A percentile compares a stretch with the other conserved stretches of the same genome.
phyloP scores from a whole-genome alignment of 2,888 invertebrate species.

The Ophion slaviceki region DNA sequence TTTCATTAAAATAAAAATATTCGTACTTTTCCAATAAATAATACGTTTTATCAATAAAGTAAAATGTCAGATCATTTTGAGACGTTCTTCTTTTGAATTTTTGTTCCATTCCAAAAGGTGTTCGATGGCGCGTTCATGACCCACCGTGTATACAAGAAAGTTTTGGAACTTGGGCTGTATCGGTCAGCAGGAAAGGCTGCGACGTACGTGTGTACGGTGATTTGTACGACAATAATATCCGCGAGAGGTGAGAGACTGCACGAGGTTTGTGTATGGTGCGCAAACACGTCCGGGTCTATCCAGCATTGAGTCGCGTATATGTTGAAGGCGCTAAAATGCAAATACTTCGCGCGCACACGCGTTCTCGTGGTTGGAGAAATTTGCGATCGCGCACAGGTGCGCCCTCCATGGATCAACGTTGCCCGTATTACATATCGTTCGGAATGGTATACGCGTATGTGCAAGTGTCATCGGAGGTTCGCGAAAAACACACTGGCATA shows the following conservation, averaged over 20 bases:
- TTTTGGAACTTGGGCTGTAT: conserved; percentile 19
- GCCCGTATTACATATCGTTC: conserved; percentile 18
- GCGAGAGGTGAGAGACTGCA: conserved; percentile 18
- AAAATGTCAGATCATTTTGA: too few species aligned
- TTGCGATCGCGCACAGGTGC: conserved; percentile 53
- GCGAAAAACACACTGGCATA: conserved; percentile 36
- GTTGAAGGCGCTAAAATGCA: conserved; percentile 42
- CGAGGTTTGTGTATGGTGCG: conserved; percentile 10
- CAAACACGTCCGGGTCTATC: conserved; percentile 46
- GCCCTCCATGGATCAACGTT: conserved; percentile 18
- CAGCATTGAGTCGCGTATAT: conserved; percentile 33
- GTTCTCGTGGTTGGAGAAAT: conserved; percentile 54
- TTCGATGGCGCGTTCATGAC: not conserved
- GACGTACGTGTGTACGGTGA: not conserved
- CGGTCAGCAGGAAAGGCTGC: conserved; percentile 18
- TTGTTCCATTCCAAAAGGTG: not conserved
- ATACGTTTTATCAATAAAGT: too few species aligned
- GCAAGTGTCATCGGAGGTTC: conserved; percentile 7
- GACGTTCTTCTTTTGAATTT: too few species aligned
- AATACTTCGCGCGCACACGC: conserved; percentile 22
- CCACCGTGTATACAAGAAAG: conserved; percentile 17
- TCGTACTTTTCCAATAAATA: too few species aligned
- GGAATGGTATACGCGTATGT: not conserved
- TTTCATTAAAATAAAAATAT: too few species aligned
- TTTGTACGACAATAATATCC: conserved; percentile 25